Evolutionary conservation across 2,888 invertebrate genomes (phyloP).

Genomic region (Carterocephalus palaemon): DNA sequence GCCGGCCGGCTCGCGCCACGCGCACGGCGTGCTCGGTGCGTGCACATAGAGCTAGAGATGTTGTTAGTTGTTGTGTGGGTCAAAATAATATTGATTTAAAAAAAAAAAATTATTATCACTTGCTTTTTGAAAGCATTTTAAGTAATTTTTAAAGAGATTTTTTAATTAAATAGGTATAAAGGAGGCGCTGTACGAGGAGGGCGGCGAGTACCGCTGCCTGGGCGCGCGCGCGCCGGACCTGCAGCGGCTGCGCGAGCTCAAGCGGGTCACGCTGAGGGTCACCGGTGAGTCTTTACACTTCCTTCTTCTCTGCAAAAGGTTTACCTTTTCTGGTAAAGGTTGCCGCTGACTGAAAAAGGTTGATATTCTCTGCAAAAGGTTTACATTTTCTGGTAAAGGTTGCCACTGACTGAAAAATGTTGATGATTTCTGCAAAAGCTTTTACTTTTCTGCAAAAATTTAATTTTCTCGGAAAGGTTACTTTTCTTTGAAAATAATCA

Average conservation of each 20-base stretch:
- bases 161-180: constrained; percentile 40
- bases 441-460: too few relatives aligned
- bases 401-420: too few relatives aligned
- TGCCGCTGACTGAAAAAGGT: too few relatives aligned
- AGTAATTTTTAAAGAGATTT: neutral
- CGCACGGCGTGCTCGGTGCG: constrained; percentile 67
- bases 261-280: constrained; percentile 62
- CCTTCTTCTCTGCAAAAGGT: too few relatives aligned
- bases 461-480: too few relatives aligned
- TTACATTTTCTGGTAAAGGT: too few relatives aligned
- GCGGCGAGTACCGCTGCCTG: constrained; percentile 87
- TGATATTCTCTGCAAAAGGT: too few relatives aligned
- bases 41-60: neutral
- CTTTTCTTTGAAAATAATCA: too few relatives aligned
- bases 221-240: constrained; percentile 64
- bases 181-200: constrained; percentile 85
- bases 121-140: too few relatives aligned
- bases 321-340: too few relatives aligned
- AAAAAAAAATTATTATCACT: neutral
- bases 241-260: constrained; percentile 57
- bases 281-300: constrained; percentile 45
- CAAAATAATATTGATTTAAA: neutral
- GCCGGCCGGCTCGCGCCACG: constrained; percentile 65
- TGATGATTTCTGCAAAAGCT: too few relatives aligned
- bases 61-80: neutral